phyloP scores from a whole-genome alignment of 37 sponge, comb jelly and placozoan genomes.

The Lycopodina hypogea region DNA sequence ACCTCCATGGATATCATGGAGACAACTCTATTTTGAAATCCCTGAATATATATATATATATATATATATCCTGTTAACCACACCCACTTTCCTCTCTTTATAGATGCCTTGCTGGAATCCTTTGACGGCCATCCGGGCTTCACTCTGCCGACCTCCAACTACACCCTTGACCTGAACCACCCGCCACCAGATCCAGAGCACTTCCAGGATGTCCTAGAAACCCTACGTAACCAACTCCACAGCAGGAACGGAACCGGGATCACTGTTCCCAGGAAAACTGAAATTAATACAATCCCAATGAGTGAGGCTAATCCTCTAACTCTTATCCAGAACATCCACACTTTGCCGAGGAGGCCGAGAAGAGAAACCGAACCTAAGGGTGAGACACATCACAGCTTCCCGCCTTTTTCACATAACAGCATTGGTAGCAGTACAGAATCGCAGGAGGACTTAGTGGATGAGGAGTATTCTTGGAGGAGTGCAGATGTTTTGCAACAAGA shows the following conservation, averaged over 20 bases:
- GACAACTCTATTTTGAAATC: too few species aligned
- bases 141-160: conserved; percentile 26
- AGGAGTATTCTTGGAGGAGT: conserved; percentile 2
- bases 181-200: conserved; percentile 22
- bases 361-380: neutral
- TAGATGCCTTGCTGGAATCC: conserved; percentile 48
- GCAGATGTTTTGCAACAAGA: too few species aligned
- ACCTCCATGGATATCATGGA: neutral
- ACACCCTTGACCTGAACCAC: conserved; percentile 38
- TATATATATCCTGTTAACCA: too few species aligned
- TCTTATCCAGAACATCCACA: neutral
- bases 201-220: conserved; percentile 18
- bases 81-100: too few species aligned
- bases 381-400: neutral
- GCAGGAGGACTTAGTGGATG: conserved; percentile 38
- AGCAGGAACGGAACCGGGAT: neutral
- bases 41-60: too few species aligned
- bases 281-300: conserved; percentile 10
- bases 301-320: neutral
- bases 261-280: neutral
- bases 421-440: conserved; percentile 54
- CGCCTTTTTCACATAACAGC: neutral
- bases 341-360: neutral
- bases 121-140: conserved; percentile 60
- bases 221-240: conserved; percentile 6